Evolutionary conservation across 2,113 vertebrate species (phyloP).

Genomic region (Corythornis madagascariensis): DNA sequence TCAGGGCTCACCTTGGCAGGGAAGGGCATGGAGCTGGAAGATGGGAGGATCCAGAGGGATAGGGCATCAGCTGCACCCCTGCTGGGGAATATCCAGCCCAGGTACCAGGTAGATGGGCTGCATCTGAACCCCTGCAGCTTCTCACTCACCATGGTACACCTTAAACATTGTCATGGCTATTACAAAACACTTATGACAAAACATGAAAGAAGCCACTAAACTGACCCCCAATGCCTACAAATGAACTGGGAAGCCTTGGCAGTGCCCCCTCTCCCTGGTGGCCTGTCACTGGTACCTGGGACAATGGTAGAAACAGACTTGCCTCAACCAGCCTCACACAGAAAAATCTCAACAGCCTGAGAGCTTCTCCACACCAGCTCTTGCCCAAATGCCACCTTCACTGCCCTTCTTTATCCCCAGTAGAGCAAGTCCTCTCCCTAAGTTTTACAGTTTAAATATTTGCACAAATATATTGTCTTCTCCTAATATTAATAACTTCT

Average conservation of each 20-base stretch:
- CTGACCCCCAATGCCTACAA: no score
- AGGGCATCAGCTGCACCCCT: background rate
- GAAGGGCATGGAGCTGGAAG: background rate
- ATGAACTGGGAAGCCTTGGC: accelerated
- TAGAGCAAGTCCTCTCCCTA: background rate
- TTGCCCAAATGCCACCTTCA: background rate
- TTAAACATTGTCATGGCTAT: background rate
- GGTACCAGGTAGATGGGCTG: background rate
- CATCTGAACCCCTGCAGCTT: background rate
- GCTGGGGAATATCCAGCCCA: background rate
- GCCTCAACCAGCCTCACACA: background rate
- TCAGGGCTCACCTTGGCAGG: background rate
- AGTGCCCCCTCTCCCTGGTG: background rate
- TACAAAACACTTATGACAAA: background rate
- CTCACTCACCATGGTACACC: background rate
- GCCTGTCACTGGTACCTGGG: accelerated
- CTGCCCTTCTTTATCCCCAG: background rate
- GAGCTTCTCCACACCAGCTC: background rate
- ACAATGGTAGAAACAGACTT: background rate
- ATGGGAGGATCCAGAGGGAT: background rate
- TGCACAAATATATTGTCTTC: background rate
- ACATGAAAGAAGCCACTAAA: background rate
- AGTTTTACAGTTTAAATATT: background rate
- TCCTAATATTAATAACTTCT: background rate
- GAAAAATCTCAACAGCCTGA: background rate